phyloP scores from a whole-genome alignment of 2,888 invertebrate species.

The Beris morrisii region DNA sequence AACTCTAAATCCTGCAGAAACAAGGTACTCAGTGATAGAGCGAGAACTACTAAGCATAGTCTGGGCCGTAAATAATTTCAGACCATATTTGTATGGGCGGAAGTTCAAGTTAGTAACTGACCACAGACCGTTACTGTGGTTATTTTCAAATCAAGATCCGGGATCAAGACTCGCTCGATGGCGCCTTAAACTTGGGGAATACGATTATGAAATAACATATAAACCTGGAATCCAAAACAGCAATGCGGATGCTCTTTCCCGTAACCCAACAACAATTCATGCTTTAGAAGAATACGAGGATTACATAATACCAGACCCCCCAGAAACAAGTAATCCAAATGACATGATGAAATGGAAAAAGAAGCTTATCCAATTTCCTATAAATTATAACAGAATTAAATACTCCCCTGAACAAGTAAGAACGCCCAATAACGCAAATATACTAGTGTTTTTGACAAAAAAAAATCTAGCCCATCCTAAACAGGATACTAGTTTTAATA shows the following conservation, averaged over 20 bases:
- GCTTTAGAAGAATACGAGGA: too few relatives aligned
- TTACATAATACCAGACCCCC: too few relatives aligned
- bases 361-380: too few relatives aligned
- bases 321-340: too few relatives aligned
- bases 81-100: slow-evolving; percentile 47
- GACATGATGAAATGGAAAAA: too few relatives aligned
- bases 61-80: slow-evolving; percentile 47
- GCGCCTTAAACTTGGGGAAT: slow-evolving; percentile 29
- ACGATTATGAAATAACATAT: slow-evolving; percentile 25
- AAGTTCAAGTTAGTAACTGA: slow-evolving; percentile 51
- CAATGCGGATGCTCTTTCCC: slow-evolving; percentile 22
- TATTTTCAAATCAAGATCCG: slow-evolving; percentile 35
- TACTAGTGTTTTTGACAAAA: too few relatives aligned
- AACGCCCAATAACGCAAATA: too few relatives aligned
- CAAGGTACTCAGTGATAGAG: slow-evolving; percentile 44
- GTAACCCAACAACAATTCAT: neutral
- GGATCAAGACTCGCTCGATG: slow-evolving; percentile 28
- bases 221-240: slow-evolving; percentile 15
- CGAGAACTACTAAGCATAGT: slow-evolving; percentile 46
- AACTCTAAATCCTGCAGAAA: slow-evolving; percentile 40
- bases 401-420: too few relatives aligned
- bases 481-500: too few relatives aligned
- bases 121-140: slow-evolving; percentile 49
- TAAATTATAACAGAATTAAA: too few relatives aligned
- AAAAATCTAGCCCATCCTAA: too few relatives aligned